Evolutionary conservation across 2,797 vertebrate species (phyloP).

Genomic region (Tokudaia tokunoshimensis): DNA sequence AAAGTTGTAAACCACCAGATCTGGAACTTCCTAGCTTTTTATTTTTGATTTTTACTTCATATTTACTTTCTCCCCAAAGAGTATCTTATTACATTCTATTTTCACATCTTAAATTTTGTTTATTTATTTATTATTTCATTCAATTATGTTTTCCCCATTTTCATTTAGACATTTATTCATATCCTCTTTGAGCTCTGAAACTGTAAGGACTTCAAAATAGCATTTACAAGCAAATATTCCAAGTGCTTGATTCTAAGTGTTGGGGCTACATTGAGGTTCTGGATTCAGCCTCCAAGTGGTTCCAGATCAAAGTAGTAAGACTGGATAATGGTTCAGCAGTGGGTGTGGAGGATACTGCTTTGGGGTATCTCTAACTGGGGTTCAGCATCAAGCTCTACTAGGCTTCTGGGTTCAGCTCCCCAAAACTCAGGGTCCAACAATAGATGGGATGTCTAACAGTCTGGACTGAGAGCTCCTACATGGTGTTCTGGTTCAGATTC

Average conservation of each 20-base stretch:
- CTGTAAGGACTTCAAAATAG: background rate
- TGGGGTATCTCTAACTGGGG: background rate
- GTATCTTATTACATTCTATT: background rate
- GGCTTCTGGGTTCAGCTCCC: background rate
- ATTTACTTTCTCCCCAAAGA: background rate
- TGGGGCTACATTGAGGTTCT: background rate
- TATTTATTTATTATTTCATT: background rate
- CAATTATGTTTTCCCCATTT: background rate
- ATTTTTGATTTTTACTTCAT: background rate
- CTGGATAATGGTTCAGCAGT: background rate
- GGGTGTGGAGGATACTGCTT: background rate
- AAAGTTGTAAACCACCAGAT: background rate
- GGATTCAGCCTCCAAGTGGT: background rate
- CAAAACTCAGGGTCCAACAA: background rate
- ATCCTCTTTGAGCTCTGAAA: background rate
- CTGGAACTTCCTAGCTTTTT: background rate
- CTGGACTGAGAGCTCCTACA: background rate
- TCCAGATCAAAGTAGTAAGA: background rate
- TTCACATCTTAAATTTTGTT: background rate
- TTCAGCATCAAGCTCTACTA: background rate
- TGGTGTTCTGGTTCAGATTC: background rate
- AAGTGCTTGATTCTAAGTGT: background rate
- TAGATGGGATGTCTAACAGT: background rate
- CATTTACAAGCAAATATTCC: background rate
- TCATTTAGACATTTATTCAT: background rate